A percentile compares a stretch with the other conserved stretches of the same genome.
Evolutionary conservation across 2,888 invertebrate species (phyloP).

Genomic region (Tetrapedia diversipes): DNA sequence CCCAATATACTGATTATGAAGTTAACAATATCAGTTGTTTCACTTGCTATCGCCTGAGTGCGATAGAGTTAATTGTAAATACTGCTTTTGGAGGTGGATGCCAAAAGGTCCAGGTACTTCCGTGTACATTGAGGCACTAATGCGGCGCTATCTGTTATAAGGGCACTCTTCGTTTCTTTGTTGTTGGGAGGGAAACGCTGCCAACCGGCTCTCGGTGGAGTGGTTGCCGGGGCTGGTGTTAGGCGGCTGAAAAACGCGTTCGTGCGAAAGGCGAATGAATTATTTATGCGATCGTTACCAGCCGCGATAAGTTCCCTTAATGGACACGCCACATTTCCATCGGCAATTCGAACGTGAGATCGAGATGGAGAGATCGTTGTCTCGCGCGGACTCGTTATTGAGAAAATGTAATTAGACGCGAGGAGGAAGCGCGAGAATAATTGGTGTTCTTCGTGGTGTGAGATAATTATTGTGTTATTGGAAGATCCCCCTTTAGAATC

Average conservation of each 20-base stretch:
- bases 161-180: constrained; percentile 4
- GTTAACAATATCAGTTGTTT: no score
- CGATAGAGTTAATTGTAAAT: no score
- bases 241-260: constrained; percentile 36
- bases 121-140: no score
- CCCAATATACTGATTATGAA: no score
- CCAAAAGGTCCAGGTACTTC: no score
- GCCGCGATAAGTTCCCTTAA: constrained; percentile 49
- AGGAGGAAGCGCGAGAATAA: background rate
- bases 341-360: constrained; percentile 34
- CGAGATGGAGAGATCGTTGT: constrained; percentile 40
- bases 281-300: constrained; percentile 59
- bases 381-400: constrained; percentile 13
- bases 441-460: background rate
- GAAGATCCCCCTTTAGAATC: no score
- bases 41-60: no score
- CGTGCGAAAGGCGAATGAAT: constrained; percentile 48
- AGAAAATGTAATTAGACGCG: constrained; percentile 37
- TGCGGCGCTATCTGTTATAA: no score
- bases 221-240: background rate
- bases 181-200: background rate
- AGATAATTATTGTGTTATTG: background rate
- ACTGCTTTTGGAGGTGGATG: no score
- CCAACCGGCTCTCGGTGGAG: background rate
- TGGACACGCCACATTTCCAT: constrained; percentile 52